phyloP scores from a whole-genome alignment of 2,888 invertebrate species.

The Branchellion lobata region DNA sequence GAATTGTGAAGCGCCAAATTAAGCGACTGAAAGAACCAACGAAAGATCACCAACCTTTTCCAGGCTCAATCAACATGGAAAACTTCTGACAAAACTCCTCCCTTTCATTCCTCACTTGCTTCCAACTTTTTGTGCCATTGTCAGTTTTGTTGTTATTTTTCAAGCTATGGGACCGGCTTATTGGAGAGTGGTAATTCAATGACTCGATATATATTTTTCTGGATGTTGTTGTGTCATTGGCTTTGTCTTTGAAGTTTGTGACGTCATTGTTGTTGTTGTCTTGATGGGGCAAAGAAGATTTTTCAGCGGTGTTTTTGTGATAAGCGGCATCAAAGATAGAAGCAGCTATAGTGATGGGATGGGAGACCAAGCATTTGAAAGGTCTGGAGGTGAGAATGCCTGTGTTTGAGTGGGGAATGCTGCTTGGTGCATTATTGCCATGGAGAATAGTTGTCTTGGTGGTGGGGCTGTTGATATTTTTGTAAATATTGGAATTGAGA shows the following conservation, averaged over 20 bases:
- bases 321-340: not conserved
- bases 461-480: not conserved
- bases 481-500: not conserved
- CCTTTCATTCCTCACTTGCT: not conserved
- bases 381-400: not conserved
- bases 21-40: too few relatives aligned
- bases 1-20: too few relatives aligned
- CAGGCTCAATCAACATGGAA: not conserved
- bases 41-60: slow-evolving; percentile 5
- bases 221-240: too few relatives aligned
- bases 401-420: not conserved
- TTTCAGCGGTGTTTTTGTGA: not conserved
- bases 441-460: not conserved
- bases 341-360: not conserved
- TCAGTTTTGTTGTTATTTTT: not conserved
- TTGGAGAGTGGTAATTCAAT: too few relatives aligned
- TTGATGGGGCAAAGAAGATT: not conserved
- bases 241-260: too few relatives aligned
- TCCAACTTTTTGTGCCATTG: not conserved
- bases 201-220: too few relatives aligned
- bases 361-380: not conserved
- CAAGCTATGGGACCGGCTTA: too few relatives aligned
- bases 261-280: too few relatives aligned
- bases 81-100: not conserved
- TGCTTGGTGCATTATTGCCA: too few relatives aligned